Percentiles rank a stretch among this genome's conserved stretches.
These are phyloP conservation scores for Hyles vespertilio DNA, from an alignment of 1,140 invertebrate species.

Conservation along the genomic window DNA sequence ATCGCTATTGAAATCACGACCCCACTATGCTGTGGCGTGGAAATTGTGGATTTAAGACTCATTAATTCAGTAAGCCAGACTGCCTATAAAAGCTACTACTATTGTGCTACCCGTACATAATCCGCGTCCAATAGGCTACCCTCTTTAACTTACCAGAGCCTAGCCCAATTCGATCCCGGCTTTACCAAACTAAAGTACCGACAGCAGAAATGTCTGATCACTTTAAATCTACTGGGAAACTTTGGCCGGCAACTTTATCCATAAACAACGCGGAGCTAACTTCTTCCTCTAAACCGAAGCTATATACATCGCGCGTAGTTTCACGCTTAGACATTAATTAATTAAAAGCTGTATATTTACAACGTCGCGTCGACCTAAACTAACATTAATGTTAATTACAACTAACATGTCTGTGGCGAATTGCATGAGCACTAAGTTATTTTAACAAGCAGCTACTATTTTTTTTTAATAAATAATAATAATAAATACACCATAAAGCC, in stretches of 20 bases:
- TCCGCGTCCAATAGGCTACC: constrained; percentile 17
- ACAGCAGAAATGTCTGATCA: constrained; percentile 18
- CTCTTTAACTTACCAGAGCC: constrained; percentile 10
- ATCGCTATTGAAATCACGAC: too few relatives aligned
- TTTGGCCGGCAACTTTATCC: constrained; percentile 17
- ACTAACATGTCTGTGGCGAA: too few relatives aligned
- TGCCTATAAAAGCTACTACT: constrained; percentile 21
- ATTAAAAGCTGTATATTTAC: too few relatives aligned
- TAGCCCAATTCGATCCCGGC: constrained; percentile 5
- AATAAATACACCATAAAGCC: too few relatives aligned
- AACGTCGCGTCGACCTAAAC: too few relatives aligned
- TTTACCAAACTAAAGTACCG: constrained; percentile 13
- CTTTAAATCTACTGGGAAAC: constrained; percentile 20
- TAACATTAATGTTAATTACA: too few relatives aligned
- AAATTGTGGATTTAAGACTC: constrained; percentile 8
- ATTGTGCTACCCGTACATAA: constrained; percentile 17
- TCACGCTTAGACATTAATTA: neutral
- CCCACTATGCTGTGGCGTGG: too few relatives aligned
- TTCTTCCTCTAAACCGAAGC: neutral
- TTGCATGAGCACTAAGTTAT: too few relatives aligned
- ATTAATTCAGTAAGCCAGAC: constrained; percentile 23
- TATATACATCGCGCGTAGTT: neutral
- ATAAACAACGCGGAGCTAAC: constrained; percentile 18
- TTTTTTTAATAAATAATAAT: too few relatives aligned
- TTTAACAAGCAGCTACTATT: too few relatives aligned